Evolutionary conservation across 1,140 invertebrate species (phyloP), one percentile per base, ranked within the genome.

Genomic region (Cheumatopsyche charites): DNA sequence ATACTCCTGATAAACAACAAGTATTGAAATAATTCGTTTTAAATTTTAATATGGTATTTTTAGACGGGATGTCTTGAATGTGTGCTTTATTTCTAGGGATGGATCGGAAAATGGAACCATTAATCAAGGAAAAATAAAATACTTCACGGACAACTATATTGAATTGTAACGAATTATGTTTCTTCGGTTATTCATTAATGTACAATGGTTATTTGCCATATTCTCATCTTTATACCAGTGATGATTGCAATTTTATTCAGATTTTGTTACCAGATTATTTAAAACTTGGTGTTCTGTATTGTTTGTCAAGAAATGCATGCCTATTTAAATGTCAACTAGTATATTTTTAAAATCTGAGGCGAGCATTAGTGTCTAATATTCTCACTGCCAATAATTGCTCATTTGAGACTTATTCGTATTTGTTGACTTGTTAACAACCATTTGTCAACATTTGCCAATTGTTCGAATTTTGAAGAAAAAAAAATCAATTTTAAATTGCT

Each of bases 321-420:
- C 63, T 71, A 52, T 49, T n/a, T 23, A 26, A 61, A n/a, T n/a
- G n/a, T n/a, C 36, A 42, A 41, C 61, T 26, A 52, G 21, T 63
- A 23, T 49, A 71, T 47, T 70, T 47, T 42, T 58, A 58, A 58
- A 23, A 58, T 58, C 69, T 29, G 29, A 15, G 41, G 41, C 23
- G 61, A 63, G 26, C 58, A 55, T 47, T 62, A 63, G 43, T 63
- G 15, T 62, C 43, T 62, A 71, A 52, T 63, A 45, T 63, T 55
- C 52, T 70, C 74, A 75, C 74, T 75, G 74, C 74, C 74, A 72
- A 75, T 70, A 62, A 72, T 72, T 75, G 74, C 71, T 75, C 74
- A 72, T 71, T 65, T 55, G 65, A 21, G 55, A 43, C 29, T 17
- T 19, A 71, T 68, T 36, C 68, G 45, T 71, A 63, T 52, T 66